Evolutionary conservation across 2,888 invertebrate genomes (phyloP).

Genomic region (Eupithecia exiguata): DNA sequence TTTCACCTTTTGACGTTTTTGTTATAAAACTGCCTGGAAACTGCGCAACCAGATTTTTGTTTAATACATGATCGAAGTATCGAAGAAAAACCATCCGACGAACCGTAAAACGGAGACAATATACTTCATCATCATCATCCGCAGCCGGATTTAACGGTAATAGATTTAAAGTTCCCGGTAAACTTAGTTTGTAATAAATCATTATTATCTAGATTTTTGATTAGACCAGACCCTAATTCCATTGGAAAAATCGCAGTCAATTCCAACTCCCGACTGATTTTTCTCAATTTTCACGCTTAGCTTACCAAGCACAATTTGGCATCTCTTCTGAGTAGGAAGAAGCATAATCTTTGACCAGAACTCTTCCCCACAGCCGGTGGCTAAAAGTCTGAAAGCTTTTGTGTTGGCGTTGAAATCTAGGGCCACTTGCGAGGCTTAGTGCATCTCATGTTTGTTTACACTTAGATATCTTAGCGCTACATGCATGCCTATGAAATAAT

Average conservation of each 20-base stretch:
- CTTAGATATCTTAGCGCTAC: constrained; percentile 1
- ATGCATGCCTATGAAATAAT: not conserved
- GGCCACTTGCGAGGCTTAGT: constrained; percentile 55
- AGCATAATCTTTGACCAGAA: constrained; percentile 47
- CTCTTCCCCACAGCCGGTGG: constrained; percentile 56
- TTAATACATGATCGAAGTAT: too few species aligned
- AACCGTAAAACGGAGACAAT: too few species aligned
- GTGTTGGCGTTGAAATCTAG: constrained; percentile 60
- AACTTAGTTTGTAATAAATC: too few species aligned
- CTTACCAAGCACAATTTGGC: not conserved
- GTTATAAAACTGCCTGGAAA: too few species aligned
- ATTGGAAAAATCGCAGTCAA: not conserved
- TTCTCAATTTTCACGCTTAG: not conserved
- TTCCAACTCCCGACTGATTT: not conserved
- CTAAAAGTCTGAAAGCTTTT: constrained; percentile 73
- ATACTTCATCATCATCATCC: too few species aligned
- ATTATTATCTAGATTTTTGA: too few species aligned
- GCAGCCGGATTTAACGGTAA: too few species aligned
- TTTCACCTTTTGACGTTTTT: too few species aligned
- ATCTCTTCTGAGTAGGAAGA: not conserved
- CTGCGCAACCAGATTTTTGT: too few species aligned
- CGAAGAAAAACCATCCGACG: too few species aligned
- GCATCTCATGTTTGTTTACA: constrained; percentile 50
- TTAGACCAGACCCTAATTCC: not conserved
- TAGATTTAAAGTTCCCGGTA: too few species aligned